A percentile compares a stretch with the other conserved stretches of the same genome.
These are phyloP conservation scores for Agriotes lineatus DNA, from an alignment of 2,888 invertebrate species.

Conservation along the genomic window DNA sequence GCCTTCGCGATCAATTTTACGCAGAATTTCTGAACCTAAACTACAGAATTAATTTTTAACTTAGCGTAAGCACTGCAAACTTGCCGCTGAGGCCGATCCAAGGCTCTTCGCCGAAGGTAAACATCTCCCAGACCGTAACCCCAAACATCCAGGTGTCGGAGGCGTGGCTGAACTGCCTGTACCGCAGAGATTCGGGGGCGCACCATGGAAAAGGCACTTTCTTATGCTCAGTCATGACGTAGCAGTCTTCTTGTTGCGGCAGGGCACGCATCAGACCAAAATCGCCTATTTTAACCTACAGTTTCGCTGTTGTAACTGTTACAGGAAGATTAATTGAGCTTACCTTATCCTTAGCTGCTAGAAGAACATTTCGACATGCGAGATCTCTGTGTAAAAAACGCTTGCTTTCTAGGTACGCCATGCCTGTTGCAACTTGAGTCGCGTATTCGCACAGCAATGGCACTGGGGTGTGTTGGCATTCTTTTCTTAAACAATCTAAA, in stretches of 20 bases:
- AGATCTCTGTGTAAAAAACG: constrained; percentile 95
- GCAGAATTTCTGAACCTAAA: constrained; percentile 86
- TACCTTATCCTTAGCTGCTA: constrained; percentile 84
- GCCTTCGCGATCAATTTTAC: no score
- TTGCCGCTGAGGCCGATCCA: no score
- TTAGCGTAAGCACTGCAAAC: constrained; percentile 98
- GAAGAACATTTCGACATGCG: no score
- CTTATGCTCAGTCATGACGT: no score
- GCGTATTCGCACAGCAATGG: constrained; percentile 89
- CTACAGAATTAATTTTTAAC: constrained; percentile 83
- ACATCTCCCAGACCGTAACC: no score
- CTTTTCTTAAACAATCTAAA: no score
- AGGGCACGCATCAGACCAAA: constrained; percentile 98
- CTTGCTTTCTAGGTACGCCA: constrained; percentile 96
- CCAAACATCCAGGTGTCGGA: constrained; percentile 99
- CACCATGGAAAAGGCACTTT: no score
- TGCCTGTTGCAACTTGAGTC: no score
- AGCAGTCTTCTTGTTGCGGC: no score
- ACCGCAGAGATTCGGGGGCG: constrained; percentile 96
- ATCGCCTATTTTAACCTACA: constrained; percentile 94
- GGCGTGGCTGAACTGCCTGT: constrained; percentile 94
- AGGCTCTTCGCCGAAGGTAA: no score
- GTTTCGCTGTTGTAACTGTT: constrained; percentile 1
- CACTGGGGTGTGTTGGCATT: no score
- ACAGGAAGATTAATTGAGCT: constrained; percentile 39